These are phyloP conservation scores for Drosophila pseudotalamancana DNA, from an alignment of 2,888 invertebrate genomes.

Conservation along the genomic window DNA sequence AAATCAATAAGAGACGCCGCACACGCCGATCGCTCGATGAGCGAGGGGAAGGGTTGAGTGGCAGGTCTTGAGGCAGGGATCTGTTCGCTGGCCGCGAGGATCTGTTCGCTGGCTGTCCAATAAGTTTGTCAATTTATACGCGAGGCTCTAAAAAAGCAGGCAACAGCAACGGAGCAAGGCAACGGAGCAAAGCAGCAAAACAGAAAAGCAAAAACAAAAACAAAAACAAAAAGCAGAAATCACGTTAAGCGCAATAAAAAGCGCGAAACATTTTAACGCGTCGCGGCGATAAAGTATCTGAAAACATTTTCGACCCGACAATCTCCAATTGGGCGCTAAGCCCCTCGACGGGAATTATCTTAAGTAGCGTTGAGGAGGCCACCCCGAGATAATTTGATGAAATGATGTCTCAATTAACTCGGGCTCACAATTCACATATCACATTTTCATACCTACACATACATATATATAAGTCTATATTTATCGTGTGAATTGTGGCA, in stretches of 20 bases:
- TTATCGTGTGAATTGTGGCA: constrained; percentile 48
- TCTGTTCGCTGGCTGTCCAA: constrained; percentile 39
- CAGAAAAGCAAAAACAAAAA: not conserved
- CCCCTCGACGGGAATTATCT: constrained; percentile 72
- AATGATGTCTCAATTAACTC: constrained; percentile 76
- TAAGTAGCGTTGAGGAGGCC: constrained; percentile 63
- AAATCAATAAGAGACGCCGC: constrained; percentile 82
- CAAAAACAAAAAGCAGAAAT: constrained; percentile 49
- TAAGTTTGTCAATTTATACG: constrained; percentile 79
- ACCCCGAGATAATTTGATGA: constrained; percentile 74
- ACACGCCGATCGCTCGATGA: constrained; percentile 58
- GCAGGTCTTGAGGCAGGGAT: constrained; percentile 1
- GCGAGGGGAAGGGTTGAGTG: constrained; percentile 1
- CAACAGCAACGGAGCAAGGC: too few relatives aligned
- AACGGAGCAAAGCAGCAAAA: too few relatives aligned
- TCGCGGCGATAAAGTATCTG: constrained; percentile 76
- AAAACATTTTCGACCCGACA: constrained; percentile 69
- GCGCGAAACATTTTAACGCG: constrained; percentile 79
- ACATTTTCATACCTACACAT: not conserved
- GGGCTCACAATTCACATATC: constrained; percentile 17
- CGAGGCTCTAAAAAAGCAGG: constrained; percentile 14
- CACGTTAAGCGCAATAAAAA: constrained; percentile 79
- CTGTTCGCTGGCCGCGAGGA: constrained; percentile 14
- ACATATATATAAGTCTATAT: not conserved
- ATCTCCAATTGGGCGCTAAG: constrained; percentile 70